Evolutionary conservation across 2,797 vertebrate genomes (phyloP).

Genomic region (Carduelis carduelis): DNA sequence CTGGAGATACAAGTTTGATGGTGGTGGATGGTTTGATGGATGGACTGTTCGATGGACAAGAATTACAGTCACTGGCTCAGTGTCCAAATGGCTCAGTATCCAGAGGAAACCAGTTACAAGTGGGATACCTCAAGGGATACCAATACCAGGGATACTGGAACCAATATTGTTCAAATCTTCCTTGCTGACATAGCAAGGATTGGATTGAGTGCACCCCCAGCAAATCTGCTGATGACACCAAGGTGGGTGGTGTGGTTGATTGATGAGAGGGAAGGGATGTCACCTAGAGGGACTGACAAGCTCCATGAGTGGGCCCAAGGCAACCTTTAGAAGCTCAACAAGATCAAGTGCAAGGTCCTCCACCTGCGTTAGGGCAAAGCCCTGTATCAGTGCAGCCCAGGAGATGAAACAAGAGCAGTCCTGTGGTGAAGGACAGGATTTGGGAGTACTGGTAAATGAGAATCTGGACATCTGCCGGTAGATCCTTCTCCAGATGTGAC

Average conservation of each 20-base stretch:
- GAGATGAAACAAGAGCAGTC: background rate
- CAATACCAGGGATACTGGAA: background rate
- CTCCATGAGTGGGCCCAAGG: background rate
- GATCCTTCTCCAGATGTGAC: background rate
- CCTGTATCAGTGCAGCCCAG: background rate
- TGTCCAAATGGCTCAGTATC: background rate
- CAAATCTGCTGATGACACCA: background rate
- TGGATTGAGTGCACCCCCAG: background rate
- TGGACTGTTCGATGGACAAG: background rate
- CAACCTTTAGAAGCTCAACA: background rate
- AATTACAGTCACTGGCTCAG: background rate
- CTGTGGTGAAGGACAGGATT: background rate
- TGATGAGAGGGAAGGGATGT: background rate
- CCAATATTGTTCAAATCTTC: background rate
- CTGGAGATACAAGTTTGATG: fast-evolving
- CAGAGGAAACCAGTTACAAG: background rate
- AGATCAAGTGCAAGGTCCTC: background rate
- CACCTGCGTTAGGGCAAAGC: background rate
- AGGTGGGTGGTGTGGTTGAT: fast-evolving
- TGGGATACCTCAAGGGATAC: background rate
- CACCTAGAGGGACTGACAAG: background rate
- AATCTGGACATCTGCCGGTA: background rate
- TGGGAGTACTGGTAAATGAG: background rate
- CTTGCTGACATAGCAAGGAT: background rate
- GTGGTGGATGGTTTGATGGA: background rate